phyloP scores from a whole-genome alignment of 2,888 invertebrate genomes.

The Venusia cambrica region DNA sequence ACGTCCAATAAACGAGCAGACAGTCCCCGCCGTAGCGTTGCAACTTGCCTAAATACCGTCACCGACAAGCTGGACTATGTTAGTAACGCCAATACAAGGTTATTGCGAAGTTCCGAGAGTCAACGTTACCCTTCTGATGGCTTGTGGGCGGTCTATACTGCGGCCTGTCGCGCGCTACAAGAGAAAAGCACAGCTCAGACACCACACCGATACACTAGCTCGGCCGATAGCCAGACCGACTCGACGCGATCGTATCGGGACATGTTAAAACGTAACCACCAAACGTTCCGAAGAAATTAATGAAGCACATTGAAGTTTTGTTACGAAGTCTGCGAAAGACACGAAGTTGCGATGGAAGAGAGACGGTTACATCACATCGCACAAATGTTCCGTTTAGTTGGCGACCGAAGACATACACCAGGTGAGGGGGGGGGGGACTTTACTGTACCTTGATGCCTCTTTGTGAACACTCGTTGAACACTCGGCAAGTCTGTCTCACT shows the following conservation, averaged over 20 bases:
- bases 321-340: constrained; percentile 17
- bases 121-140: constrained; percentile 76
- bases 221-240: constrained; percentile 30
- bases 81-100: constrained; percentile 61
- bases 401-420: constrained; percentile 15
- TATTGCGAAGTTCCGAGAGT: constrained; percentile 52
- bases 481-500: constrained; percentile 43
- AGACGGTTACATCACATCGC: constrained; percentile 27
- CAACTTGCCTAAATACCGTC: constrained; percentile 68
- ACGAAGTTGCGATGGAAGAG: constrained; percentile 24
- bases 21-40: constrained; percentile 57
- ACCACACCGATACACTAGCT: constrained; percentile 49
- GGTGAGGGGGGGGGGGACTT: no score
- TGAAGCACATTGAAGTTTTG: constrained; percentile 28
- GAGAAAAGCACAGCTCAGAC: constrained; percentile 74
- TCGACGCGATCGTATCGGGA: constrained; percentile 28
- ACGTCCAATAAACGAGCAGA: constrained; percentile 36
- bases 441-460: constrained; percentile 73
- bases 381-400: constrained; percentile 20
- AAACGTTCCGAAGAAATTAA: constrained; percentile 22
- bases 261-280: constrained; percentile 30
- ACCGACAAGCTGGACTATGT: constrained; percentile 59
- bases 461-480: constrained; percentile 55
- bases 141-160: constrained; percentile 68
- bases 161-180: constrained; percentile 70